These are phyloP conservation scores for Drosophila funebris DNA, from an alignment of 1,140 invertebrate genomes.

Conservation along the genomic window DNA sequence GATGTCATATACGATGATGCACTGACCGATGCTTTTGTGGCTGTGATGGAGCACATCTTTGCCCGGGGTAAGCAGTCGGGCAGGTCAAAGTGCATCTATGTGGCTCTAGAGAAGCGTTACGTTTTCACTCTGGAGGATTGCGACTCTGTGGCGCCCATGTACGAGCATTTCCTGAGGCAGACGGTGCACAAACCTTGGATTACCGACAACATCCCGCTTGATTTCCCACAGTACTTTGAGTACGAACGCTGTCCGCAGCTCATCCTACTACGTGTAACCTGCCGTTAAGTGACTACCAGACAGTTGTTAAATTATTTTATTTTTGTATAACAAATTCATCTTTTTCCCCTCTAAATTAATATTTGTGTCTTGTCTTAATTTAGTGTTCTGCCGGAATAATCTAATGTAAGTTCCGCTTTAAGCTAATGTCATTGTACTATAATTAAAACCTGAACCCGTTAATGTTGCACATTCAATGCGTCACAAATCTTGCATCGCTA, in stretches of 20 bases:
- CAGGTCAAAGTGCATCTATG: conserved; percentile 86
- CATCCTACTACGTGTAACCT: conserved; percentile 89
- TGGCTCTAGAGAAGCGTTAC: conserved; percentile 93
- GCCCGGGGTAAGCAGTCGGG: conserved; percentile 84
- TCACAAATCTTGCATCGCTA: conserved; percentile 89
- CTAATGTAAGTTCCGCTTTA: conserved; percentile 23
- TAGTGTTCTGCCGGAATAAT: conserved; percentile 10
- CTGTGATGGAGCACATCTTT: conserved; percentile 89
- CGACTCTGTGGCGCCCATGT: conserved; percentile 92
- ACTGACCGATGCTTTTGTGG: conserved; percentile 92
- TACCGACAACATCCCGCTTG: conserved; percentile 87
- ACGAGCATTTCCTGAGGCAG: conserved; percentile 90
- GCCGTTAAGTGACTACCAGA: background rate
- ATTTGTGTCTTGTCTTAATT: too few species aligned
- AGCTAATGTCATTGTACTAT: conserved; percentile 57
- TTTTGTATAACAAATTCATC: conserved; percentile 6
- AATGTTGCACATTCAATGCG: background rate
- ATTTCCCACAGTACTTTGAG: conserved; percentile 92
- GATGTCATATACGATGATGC: conserved; percentile 95
- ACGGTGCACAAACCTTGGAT: conserved; percentile 84
- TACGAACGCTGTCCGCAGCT: conserved; percentile 92
- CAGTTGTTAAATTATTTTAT: background rate
- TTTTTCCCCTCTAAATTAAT: background rate
- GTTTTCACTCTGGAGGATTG: conserved; percentile 92
- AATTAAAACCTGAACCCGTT: conserved; percentile 57